A percentile compares a stretch with the other conserved stretches of the same genome.
Conservation (phyloP, 2,797 vertebrate genomes). For the Tympanoctomys barrerae region DNA sequence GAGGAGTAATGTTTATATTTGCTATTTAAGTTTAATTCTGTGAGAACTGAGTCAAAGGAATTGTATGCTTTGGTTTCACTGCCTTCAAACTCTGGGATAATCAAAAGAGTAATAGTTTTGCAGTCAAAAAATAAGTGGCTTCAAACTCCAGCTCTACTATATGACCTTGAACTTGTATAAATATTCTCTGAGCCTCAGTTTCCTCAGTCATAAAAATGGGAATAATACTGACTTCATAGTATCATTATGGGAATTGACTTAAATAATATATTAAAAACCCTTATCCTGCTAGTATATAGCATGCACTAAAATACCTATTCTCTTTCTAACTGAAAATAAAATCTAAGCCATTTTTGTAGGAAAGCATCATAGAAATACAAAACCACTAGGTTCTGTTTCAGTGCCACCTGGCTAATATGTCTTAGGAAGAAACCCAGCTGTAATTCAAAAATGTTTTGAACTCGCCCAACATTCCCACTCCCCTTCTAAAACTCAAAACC, state of each 20-base stretch:
- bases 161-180: neutral
- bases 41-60: conserved; percentile 47
- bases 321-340: conserved; percentile 51
- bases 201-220: conserved; percentile 28
- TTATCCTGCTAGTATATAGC: neutral
- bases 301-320: conserved; percentile 1
- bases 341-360: conserved; percentile 54
- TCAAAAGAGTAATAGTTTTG: neutral
- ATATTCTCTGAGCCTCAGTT: neutral
- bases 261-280: neutral
- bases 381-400: conserved; percentile 7
- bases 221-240: neutral
- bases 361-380: conserved; percentile 37
- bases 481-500: conserved; percentile 67
- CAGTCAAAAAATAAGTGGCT: neutral
- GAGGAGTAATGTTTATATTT: neutral
- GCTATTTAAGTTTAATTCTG: neutral
- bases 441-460: conserved; percentile 39
- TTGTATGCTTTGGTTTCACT: neutral
- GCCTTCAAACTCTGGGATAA: conserved; percentile 15
- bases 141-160: neutral
- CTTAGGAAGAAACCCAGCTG: conserved; percentile 53
- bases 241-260: neutral
- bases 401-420: conserved; percentile 57
- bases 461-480: neutral